Evolutionary conservation across 2,888 invertebrate species (phyloP).

Genomic region (Acrobasis consociella): DNA sequence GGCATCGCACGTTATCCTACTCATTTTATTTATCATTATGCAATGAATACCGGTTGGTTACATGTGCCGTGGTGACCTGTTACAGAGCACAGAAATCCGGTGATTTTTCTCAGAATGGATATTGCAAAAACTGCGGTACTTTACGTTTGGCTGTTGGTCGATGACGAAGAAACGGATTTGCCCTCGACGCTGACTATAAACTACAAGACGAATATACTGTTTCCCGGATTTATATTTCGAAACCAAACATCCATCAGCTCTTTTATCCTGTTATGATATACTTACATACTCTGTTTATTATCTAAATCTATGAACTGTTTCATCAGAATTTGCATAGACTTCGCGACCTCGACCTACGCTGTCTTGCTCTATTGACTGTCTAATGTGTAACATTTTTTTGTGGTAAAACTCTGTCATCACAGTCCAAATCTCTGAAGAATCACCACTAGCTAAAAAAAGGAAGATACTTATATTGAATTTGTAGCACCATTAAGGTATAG

Average conservation of each 20-base stretch:
- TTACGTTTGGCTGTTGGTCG: neutral
- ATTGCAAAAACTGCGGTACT: constrained; percentile 10
- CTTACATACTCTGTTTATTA: no score
- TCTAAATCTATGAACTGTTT: no score
- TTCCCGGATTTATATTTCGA: constrained; percentile 13
- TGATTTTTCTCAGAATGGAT: constrained; percentile 22
- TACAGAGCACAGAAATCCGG: constrained; percentile 23
- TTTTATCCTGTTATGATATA: no score
- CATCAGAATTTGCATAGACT: no score
- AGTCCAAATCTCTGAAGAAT: no score
- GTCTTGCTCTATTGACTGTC: no score
- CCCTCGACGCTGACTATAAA: constrained; percentile 1
- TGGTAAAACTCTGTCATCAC: no score
- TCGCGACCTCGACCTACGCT: no score
- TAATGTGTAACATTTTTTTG: no score
- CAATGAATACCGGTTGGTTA: constrained; percentile 42
- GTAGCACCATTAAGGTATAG: no score
- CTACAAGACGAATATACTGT: neutral
- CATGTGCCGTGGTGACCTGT: constrained; percentile 34
- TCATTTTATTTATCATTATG: constrained; percentile 37
- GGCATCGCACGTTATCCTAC: neutral
- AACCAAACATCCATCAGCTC: constrained; percentile 7
- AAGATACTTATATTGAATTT: no score
- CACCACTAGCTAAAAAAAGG: no score
- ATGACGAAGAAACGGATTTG: constrained; percentile 3